Evolutionary conservation across 1,140 invertebrate species (phyloP).

Genomic region (Bombus sylvicola): DNA sequence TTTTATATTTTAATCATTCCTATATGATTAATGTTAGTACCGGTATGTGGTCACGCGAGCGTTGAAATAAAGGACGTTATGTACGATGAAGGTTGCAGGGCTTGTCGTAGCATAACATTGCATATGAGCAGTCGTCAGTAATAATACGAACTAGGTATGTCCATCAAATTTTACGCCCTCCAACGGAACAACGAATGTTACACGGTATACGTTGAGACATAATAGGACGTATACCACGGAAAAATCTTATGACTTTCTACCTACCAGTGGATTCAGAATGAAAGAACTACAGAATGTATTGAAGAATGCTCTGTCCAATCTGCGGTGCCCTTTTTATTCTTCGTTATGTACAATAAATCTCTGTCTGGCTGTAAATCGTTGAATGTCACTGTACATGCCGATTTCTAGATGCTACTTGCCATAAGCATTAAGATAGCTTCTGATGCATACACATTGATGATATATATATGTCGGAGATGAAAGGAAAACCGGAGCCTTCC

Average conservation of each 20-base stretch:
- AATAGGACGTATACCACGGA: not conserved
- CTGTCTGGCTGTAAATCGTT: too few relatives aligned
- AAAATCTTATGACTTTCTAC: not conserved
- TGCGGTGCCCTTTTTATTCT: too few relatives aligned
- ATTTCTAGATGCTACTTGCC: too few relatives aligned
- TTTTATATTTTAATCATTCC: too few relatives aligned
- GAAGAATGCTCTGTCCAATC: too few relatives aligned
- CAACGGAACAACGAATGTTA: not conserved
- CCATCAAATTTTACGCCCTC: not conserved
- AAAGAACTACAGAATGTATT: not conserved
- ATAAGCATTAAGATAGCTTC: too few relatives aligned
- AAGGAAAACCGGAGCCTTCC: too few relatives aligned
- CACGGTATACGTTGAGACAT: not conserved
- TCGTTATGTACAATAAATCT: too few relatives aligned
- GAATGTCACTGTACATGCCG: too few relatives aligned
- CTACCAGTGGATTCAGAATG: not conserved
- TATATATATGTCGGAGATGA: too few relatives aligned
- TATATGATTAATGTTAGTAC: too few relatives aligned
- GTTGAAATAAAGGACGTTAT: not conserved
- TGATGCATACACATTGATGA: too few relatives aligned
- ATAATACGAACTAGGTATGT: not conserved
- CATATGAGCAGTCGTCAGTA: not conserved
- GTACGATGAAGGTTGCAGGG: not conserved
- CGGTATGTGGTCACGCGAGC: not conserved
- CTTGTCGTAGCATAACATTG: not conserved